Conservation (phyloP, 2,888 invertebrate genomes). For the Amitus sp. region DNA sequence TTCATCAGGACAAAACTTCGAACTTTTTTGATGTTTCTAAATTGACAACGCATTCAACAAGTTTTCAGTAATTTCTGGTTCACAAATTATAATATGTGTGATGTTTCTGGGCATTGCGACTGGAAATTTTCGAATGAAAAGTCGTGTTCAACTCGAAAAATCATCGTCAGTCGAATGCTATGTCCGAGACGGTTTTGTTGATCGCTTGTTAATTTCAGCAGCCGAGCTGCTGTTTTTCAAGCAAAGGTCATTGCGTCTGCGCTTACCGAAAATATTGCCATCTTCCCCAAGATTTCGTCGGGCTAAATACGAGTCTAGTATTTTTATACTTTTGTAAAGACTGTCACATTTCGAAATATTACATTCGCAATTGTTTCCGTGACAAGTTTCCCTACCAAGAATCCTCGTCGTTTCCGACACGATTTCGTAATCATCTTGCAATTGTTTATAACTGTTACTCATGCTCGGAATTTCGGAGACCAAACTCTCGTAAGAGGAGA, state of each 20-base stretch:
- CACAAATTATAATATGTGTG: too few species aligned
- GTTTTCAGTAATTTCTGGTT: too few species aligned
- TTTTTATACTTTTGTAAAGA: slow-evolving; percentile 54
- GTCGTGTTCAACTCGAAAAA: slow-evolving; percentile 34
- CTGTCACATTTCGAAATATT: slow-evolving; percentile 51
- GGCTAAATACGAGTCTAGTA: slow-evolving; percentile 53
- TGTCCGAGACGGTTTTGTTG: slow-evolving; percentile 25
- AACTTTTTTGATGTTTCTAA: too few species aligned
- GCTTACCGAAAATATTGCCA: slow-evolving; percentile 48
- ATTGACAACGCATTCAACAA: too few species aligned
- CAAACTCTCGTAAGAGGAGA: slow-evolving; percentile 49
- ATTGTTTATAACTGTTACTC: slow-evolving; percentile 48
- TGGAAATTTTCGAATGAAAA: too few species aligned
- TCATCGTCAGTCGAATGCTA: slow-evolving; percentile 48
- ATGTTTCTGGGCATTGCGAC: too few species aligned
- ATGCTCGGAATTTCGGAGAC: slow-evolving; percentile 46
- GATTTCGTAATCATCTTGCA: slow-evolving; percentile 52
- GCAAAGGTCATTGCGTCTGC: slow-evolving; percentile 40
- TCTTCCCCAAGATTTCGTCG: slow-evolving; percentile 40
- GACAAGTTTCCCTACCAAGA: slow-evolving; percentile 25
- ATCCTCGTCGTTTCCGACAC: slow-evolving; percentile 49
- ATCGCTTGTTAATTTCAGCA: slow-evolving; percentile 9
- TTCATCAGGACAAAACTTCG: too few species aligned
- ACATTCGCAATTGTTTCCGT: slow-evolving; percentile 22
- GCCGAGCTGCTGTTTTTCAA: slow-evolving; percentile 14